Conservation (phyloP, 2,888 invertebrate genomes). For the Drosophila subquinaria region DNA sequence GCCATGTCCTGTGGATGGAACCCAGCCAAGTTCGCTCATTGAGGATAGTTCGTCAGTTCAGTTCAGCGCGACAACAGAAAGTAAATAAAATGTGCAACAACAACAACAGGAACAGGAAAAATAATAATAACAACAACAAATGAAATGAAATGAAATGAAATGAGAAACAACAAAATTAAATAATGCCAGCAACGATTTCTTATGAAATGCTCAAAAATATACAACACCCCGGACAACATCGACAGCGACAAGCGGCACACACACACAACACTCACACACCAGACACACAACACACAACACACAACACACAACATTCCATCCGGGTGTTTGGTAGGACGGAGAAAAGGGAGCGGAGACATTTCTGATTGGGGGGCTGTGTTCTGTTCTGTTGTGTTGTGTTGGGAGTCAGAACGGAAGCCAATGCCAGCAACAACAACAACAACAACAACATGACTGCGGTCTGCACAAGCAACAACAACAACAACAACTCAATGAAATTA, state of each 20-base stretch:
- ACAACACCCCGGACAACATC: conserved; percentile 32
- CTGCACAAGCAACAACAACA: conserved; percentile 10
- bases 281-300: conserved; percentile 17
- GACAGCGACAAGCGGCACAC: conserved; percentile 24
- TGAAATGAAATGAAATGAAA: conserved; percentile 12
- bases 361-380: conserved; percentile 9
- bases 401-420: conserved; percentile 65
- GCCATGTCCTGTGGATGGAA: conserved; percentile 12
- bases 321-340: conserved; percentile 1
- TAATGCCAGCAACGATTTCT: conserved; percentile 64
- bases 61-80: conserved; percentile 39
- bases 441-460: conserved; percentile 27
- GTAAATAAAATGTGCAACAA: conserved; percentile 39
- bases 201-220: conserved; percentile 62
- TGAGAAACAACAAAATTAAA: conserved; percentile 51
- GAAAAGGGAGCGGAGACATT: conserved; percentile 4
- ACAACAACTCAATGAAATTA: conserved; percentile 71
- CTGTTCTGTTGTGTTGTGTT: conserved; percentile 10
- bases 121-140: conserved; percentile 20
- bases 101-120: conserved; percentile 17
- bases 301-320: conserved; percentile 16
- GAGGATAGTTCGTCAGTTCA: conserved; percentile 60
- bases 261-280: conserved; percentile 36
- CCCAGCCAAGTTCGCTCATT: conserved; percentile 40
- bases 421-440: conserved; percentile 35